Evolutionary conservation across 2,113 vertebrate species (phyloP).

Genomic region (Chloropsis hardwickii): DNA sequence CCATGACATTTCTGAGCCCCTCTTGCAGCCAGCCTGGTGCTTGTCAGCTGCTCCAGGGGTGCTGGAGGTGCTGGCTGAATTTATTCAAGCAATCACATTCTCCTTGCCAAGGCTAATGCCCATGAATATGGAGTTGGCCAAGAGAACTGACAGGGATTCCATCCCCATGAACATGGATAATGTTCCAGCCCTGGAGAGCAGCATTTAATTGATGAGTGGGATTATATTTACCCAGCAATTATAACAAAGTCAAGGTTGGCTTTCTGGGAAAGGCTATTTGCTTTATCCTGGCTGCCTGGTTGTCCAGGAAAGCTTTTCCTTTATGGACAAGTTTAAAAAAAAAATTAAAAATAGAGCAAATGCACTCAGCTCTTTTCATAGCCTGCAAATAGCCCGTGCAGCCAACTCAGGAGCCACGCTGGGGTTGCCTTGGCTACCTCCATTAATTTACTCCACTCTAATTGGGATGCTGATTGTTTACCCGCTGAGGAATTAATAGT

Average conservation of each 20-base stretch:
- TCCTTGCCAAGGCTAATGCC: constrained; percentile 33
- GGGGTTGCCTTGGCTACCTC: constrained; percentile 22
- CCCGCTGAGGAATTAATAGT: neutral
- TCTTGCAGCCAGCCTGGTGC: neutral
- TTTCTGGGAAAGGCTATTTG: neutral
- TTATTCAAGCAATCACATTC: constrained; percentile 63
- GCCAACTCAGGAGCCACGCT: neutral
- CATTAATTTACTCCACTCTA: constrained; percentile 13
- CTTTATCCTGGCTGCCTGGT: neutral
- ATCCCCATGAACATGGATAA: constrained; percentile 37
- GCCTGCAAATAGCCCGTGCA: neutral
- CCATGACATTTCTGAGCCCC: neutral
- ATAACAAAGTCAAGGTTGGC: constrained; percentile 12
- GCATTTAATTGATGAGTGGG: constrained; percentile 40
- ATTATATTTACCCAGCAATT: constrained; percentile 57
- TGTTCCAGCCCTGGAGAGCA: neutral
- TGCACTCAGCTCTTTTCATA: neutral
- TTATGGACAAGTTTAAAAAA: neutral
- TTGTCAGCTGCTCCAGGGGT: constrained; percentile 19
- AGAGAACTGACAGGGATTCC: constrained; percentile 22
- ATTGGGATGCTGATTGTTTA: constrained; percentile 2
- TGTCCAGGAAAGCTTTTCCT: neutral
- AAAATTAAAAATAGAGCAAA: neutral
- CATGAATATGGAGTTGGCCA: neutral
- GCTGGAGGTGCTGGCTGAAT: constrained; percentile 33